Evolutionary conservation across 2,113 vertebrate genomes (phyloP).

Genomic region (Gasterosteus nipponicus): DNA sequence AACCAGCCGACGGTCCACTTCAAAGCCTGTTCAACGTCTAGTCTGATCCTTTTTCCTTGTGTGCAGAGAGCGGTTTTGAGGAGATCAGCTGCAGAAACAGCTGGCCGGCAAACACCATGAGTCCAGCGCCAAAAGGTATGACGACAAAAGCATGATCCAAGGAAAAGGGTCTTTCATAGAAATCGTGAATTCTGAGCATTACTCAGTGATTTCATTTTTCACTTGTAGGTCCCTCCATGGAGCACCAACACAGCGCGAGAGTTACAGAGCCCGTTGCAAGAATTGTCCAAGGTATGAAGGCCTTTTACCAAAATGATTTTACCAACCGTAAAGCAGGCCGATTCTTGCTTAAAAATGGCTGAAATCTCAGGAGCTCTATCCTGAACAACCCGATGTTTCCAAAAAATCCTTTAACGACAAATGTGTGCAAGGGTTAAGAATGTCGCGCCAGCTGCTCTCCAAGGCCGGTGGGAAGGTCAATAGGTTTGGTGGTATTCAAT

Average conservation of each 20-base stretch:
- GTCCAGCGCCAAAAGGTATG: constrained; percentile 79
- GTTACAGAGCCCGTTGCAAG: constrained; percentile 74
- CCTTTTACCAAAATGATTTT: background rate
- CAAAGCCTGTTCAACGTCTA: constrained; percentile 54
- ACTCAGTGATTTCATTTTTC: background rate
- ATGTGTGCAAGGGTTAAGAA: background rate
- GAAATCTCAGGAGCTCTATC: background rate
- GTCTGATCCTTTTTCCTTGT: constrained; percentile 29
- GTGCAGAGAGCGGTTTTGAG: constrained; percentile 80
- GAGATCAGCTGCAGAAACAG: constrained; percentile 83
- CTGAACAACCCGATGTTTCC: background rate
- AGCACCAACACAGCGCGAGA: constrained; percentile 79
- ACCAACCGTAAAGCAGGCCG: background rate
- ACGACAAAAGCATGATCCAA: background rate
- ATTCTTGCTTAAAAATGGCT: background rate
- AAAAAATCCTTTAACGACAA: background rate
- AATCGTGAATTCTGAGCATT: background rate
- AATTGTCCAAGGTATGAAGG: constrained; percentile 71
- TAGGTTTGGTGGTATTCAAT: background rate
- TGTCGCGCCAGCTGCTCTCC: background rate
- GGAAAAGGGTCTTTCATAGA: constrained; percentile 7
- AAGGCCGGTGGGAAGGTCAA: background rate
- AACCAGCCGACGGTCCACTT: constrained; percentile 46
- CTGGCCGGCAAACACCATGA: constrained; percentile 77
- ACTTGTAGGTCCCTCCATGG: constrained; percentile 74